phyloP scores from a whole-genome alignment of 2,113 vertebrate species.

The Nycticebus coucang region DNA sequence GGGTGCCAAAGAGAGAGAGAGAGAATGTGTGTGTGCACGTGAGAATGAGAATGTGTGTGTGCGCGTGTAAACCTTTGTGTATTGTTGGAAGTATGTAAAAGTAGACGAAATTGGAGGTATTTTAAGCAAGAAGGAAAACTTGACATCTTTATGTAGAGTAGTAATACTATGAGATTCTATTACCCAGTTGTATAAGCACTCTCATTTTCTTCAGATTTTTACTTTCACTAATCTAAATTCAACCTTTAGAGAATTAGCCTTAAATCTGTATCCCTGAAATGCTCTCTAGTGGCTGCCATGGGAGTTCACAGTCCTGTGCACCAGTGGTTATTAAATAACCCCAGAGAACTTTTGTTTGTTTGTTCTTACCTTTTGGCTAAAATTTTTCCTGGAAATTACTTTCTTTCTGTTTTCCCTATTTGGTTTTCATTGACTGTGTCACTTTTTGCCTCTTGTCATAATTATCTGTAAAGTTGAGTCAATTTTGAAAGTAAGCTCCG shows the following conservation, averaged over 20 bases:
- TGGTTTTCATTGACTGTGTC: constrained; percentile 48
- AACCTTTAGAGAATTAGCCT: constrained; percentile 48
- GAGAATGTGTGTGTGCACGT: not conserved
- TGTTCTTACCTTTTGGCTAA: constrained; percentile 46
- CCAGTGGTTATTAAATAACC: constrained; percentile 39
- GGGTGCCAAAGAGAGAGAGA: not conserved
- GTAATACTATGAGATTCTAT: not conserved
- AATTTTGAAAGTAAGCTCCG: constrained; percentile 65
- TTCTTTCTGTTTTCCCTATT: constrained; percentile 47
- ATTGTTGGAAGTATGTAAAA: not conserved
- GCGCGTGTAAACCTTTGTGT: not conserved
- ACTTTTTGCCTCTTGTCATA: constrained; percentile 66
- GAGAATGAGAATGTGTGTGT: too few species aligned
- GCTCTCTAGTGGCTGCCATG: constrained; percentile 60
- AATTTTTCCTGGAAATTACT: constrained; percentile 41
- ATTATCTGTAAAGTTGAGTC: constrained; percentile 69
- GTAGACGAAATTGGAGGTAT: not conserved
- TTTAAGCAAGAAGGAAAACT: not conserved
- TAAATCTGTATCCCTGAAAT: constrained; percentile 66
- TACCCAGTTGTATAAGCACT: not conserved
- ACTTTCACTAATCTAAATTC: constrained; percentile 4
- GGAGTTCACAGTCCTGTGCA: constrained; percentile 56
- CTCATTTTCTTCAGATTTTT: not conserved
- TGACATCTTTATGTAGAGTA: not conserved
- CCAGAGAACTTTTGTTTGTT: constrained; percentile 57